Conservation (phyloP, 2,888 invertebrate genomes). For the Drosophila meridiana region DNA sequence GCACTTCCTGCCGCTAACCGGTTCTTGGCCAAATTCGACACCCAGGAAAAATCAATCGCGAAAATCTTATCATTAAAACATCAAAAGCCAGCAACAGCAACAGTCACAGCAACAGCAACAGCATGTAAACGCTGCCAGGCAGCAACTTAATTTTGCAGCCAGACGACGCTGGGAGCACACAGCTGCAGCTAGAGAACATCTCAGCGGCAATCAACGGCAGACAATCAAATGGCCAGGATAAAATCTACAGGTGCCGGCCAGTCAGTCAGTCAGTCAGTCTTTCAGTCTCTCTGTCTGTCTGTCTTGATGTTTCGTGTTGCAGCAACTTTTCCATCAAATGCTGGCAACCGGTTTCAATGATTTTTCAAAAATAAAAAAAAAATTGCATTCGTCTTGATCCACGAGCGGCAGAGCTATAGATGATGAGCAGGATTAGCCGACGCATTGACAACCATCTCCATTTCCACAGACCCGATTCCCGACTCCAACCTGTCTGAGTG, state of each 20-base stretch:
- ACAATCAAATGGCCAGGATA: conserved; percentile 79
- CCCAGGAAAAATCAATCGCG: conserved; percentile 75
- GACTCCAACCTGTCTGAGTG: conserved; percentile 56
- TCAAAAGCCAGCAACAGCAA: conserved; percentile 68
- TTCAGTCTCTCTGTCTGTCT: conserved; percentile 5
- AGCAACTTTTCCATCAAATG: conserved; percentile 68
- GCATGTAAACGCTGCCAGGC: conserved; percentile 69
- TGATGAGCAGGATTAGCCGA: conserved; percentile 78
- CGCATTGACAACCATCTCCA: conserved; percentile 68
- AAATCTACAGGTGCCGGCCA: conserved; percentile 77
- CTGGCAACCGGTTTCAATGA: conserved; percentile 64
- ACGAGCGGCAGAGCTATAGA: conserved; percentile 51
- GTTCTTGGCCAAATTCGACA: conserved; percentile 60
- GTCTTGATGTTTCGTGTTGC: conserved; percentile 10
- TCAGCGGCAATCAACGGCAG: conserved; percentile 77
- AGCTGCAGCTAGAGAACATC: conserved; percentile 78
- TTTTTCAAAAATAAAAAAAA: conserved; percentile 38
- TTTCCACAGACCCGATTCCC: conserved; percentile 21
- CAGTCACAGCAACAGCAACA: conserved; percentile 31
- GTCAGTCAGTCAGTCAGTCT: conserved; percentile 3
- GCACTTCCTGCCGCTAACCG: conserved; percentile 44
- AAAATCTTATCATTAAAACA: conserved; percentile 80
- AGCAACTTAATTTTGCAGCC: conserved; percentile 71
- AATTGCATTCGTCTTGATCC: conserved; percentile 40
- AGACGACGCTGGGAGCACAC: conserved; percentile 49